Conservation (phyloP, 2,888 invertebrate species). For the Eupsilia transversa region DNA sequence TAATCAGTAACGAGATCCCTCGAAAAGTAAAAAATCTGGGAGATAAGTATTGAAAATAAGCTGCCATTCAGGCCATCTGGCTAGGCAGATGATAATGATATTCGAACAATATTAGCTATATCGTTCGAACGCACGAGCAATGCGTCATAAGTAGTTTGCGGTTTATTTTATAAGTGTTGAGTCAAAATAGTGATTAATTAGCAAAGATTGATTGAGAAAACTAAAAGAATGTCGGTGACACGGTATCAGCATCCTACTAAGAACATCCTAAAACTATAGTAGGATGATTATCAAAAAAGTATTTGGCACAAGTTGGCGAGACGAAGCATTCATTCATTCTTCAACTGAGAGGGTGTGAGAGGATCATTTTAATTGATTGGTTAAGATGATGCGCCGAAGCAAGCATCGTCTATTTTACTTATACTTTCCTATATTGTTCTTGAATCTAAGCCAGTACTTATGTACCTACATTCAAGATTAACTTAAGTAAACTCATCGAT, state of each 20-base stretch:
- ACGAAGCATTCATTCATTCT: not conserved
- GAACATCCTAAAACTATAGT: conserved; percentile 17
- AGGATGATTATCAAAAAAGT: not conserved
- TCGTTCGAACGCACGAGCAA: too few relatives aligned
- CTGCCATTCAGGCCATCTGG: not conserved
- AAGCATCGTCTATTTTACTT: not conserved
- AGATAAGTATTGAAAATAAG: not conserved
- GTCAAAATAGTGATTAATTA: conserved; percentile 60
- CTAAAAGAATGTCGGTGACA: conserved; percentile 64
- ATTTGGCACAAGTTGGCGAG: not conserved
- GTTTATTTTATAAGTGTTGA: conserved; percentile 46
- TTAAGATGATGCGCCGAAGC: not conserved
- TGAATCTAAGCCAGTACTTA: not conserved
- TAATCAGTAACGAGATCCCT: not conserved
- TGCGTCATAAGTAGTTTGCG: conserved; percentile 55
- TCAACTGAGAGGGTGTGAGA: not conserved
- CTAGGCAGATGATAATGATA: not conserved
- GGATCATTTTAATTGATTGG: not conserved
- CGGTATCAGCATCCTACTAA: conserved; percentile 8
- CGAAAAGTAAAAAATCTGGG: not conserved
- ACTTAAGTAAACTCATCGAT: conserved; percentile 18
- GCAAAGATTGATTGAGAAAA: conserved; percentile 18
- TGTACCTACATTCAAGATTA: not conserved
- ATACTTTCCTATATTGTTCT: not conserved
- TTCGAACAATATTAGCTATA: not conserved